Conservation (phyloP, 2,888 invertebrate species). For the Drosophila anceps region DNA sequence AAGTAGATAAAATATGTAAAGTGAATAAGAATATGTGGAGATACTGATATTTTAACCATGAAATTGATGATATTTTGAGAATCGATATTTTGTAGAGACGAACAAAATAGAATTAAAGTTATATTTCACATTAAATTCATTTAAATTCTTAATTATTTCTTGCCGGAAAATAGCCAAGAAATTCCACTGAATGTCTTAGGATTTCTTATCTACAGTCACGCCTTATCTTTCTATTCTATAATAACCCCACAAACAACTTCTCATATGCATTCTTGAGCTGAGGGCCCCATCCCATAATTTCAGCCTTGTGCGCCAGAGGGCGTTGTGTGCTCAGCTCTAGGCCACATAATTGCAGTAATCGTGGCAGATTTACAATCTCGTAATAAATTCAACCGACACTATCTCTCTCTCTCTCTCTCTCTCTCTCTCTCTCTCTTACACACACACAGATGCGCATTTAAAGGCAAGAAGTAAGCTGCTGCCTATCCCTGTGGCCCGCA, state of each 20-base stretch:
- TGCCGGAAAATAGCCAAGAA: not conserved
- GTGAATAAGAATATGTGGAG: no score
- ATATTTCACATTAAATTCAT: not conserved
- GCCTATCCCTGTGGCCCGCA: not conserved
- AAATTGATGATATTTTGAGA: no score
- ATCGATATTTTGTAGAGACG: no score
- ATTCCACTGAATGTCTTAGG: not conserved
- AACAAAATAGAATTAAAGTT: not conserved
- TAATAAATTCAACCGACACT: slow-evolving; percentile 62
- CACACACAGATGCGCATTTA: slow-evolving; percentile 46
- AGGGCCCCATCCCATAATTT: not conserved
- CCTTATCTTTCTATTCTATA: not conserved
- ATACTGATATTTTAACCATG: no score
- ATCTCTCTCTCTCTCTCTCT: slow-evolving; percentile 16
- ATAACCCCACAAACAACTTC: not conserved
- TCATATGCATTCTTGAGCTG: not conserved
- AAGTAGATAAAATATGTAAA: not conserved
- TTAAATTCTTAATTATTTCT: not conserved
- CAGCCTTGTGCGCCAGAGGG: slow-evolving; percentile 2
- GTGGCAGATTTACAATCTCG: slow-evolving; percentile 65
- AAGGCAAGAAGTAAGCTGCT: slow-evolving; percentile 38
- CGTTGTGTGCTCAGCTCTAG: slow-evolving; percentile 24
- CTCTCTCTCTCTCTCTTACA: slow-evolving; percentile 13
- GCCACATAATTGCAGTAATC: slow-evolving; percentile 68
- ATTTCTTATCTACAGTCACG: not conserved